Conservation (phyloP, 2,888 invertebrate genomes). For the Acleris literana region DNA sequence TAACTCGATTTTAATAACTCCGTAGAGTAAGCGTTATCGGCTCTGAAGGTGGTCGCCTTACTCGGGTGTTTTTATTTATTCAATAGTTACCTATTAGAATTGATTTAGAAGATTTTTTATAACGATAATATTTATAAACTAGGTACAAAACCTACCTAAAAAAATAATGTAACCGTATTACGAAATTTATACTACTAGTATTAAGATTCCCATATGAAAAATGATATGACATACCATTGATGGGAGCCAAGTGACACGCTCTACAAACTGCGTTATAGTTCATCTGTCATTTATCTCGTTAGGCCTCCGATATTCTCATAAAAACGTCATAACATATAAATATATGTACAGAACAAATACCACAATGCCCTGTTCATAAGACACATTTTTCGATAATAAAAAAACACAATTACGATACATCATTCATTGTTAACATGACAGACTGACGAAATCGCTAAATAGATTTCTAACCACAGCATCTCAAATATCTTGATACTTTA, state of each 20-base stretch:
- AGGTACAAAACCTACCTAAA: not conserved
- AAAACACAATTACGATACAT: not conserved
- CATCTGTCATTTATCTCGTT: slow-evolving; percentile 17
- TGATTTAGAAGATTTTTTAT: too few species aligned
- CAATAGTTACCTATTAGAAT: too few species aligned
- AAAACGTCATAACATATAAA: not conserved
- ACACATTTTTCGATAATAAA: not conserved
- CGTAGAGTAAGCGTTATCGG: too few species aligned
- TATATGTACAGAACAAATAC: too few species aligned
- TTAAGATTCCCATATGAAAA: slow-evolving; percentile 10
- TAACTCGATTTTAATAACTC: too few species aligned
- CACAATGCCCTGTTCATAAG: not conserved
- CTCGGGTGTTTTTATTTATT: too few species aligned
- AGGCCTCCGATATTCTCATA: not conserved
- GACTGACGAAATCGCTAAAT: not conserved
- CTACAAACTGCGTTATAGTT: slow-evolving; percentile 22
- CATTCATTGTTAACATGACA: not conserved
- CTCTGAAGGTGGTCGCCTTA: too few species aligned
- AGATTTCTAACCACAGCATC: slow-evolving; percentile 46
- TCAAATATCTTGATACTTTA: slow-evolving; percentile 42
- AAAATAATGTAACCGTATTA: not conserved
- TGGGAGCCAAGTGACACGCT: slow-evolving; percentile 17
- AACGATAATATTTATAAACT: too few species aligned
- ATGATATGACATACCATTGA: slow-evolving; percentile 7
- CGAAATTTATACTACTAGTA: not conserved